These are phyloP conservation scores for Enoplosus armatus DNA, from an alignment of 2,797 vertebrate species.

Conservation along the genomic window DNA sequence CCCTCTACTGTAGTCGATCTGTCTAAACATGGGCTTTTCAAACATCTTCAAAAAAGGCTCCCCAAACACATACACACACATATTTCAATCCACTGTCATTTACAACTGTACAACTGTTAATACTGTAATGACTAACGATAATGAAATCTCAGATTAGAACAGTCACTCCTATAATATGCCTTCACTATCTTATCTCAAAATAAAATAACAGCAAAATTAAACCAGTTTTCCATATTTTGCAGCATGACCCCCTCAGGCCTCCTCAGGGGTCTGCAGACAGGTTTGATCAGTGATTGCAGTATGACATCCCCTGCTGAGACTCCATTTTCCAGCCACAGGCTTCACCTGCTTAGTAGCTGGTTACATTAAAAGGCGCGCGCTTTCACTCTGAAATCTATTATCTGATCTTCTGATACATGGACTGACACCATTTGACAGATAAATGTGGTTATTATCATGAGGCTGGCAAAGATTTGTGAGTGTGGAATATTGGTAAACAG, in stretches of 20 bases:
- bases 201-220: slow-evolving; percentile 43
- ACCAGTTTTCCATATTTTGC: slow-evolving; percentile 49
- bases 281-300: slow-evolving; percentile 68
- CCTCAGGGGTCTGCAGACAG: slow-evolving; percentile 51
- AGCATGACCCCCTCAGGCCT: slow-evolving; percentile 48
- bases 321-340: slow-evolving; percentile 54
- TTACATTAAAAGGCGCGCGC: slow-evolving; percentile 57
- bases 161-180: background rate
- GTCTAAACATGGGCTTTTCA: slow-evolving; percentile 1
- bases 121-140: background rate
- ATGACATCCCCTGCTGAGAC: slow-evolving; percentile 57
- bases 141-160: slow-evolving; percentile 31
- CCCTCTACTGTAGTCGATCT: slow-evolving; percentile 2
- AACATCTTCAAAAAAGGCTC: slow-evolving; percentile 9
- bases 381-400: slow-evolving; percentile 43
- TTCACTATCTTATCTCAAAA: slow-evolving; percentile 25
- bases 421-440: slow-evolving; percentile 38
- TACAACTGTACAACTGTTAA: background rate
- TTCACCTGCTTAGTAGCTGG: slow-evolving; percentile 38
- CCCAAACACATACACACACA: slow-evolving; percentile 8
- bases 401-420: slow-evolving; percentile 39
- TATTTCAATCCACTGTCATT: slow-evolving; percentile 7
- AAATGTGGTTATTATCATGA: slow-evolving; percentile 11
- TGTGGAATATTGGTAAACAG: slow-evolving; percentile 14
- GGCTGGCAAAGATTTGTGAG: background rate